phyloP scores from a whole-genome alignment of 37 sponge, comb jelly and placozoan genomes.

The Halisarca cf. caerulea region DNA sequence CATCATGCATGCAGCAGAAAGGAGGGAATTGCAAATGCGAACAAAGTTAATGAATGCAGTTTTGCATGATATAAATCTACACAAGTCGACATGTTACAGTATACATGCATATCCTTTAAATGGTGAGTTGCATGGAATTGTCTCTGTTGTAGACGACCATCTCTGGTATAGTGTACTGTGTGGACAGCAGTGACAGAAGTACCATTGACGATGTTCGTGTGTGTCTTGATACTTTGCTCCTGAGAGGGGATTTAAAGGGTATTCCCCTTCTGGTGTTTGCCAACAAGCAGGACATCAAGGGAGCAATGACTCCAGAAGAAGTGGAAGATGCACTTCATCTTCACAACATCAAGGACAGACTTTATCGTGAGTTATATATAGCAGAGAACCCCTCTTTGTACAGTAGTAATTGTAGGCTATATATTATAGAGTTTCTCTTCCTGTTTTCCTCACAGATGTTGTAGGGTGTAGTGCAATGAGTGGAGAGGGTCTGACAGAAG shows the following conservation, averaged over 20 bases:
- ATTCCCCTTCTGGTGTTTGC: background rate
- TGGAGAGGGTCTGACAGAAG: background rate
- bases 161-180: background rate
- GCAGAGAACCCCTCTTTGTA: too few relatives aligned
- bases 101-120: too few relatives aligned
- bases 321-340: background rate
- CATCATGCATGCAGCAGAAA: too few relatives aligned
- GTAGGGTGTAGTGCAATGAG: background rate
- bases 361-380: background rate
- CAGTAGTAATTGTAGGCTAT: too few relatives aligned
- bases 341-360: slow-evolving; percentile 1
- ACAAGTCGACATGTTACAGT: too few relatives aligned
- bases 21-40: too few relatives aligned
- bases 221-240: background rate
- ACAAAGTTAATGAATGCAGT: too few relatives aligned
- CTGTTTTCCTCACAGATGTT: background rate
- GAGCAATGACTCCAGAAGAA: background rate
- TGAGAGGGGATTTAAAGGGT: background rate
- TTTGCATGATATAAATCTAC: too few relatives aligned
- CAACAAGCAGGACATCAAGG: slow-evolving; percentile 12
- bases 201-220: slow-evolving; percentile 3
- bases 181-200: background rate
- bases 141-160: too few relatives aligned
- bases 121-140: too few relatives aligned
- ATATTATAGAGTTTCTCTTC: too few relatives aligned